These are phyloP conservation scores for Pteromalus puparum DNA, from an alignment of 1,140 invertebrate genomes.

Conservation along the genomic window DNA sequence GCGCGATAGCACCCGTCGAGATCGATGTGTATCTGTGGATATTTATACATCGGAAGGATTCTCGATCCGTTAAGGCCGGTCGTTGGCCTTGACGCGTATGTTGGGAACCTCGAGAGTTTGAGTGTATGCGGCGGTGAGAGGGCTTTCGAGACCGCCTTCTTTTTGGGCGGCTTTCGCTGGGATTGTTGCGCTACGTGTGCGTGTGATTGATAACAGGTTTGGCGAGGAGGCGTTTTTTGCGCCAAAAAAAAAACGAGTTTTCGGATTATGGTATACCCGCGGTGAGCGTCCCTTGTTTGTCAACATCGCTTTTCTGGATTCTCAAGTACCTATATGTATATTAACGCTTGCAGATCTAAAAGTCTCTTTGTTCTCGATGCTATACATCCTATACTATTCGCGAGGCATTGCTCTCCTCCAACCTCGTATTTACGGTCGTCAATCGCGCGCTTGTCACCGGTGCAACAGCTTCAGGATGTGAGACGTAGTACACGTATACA, in stretches of 20 bases:
- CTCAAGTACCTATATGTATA: not conserved
- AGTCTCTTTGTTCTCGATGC: too few species aligned
- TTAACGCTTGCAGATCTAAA: too few species aligned
- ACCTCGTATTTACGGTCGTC: not conserved
- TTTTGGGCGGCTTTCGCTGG: not conserved
- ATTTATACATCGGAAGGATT: slow-evolving; percentile 26
- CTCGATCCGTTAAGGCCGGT: slow-evolving; percentile 55
- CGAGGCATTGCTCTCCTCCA: not conserved
- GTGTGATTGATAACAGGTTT: not conserved
- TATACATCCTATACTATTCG: not conserved
- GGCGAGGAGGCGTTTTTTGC: not conserved
- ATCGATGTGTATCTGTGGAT: not conserved
- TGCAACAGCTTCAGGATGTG: too few species aligned
- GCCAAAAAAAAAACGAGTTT: not conserved
- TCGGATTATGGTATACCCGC: not conserved
- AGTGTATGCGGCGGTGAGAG: not conserved
- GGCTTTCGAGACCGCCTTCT: not conserved
- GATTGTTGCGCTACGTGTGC: not conserved
- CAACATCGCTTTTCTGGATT: not conserved
- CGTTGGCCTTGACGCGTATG: slow-evolving; percentile 54
- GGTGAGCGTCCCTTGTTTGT: not conserved
- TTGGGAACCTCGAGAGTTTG: not conserved
- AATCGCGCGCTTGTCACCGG: not conserved
- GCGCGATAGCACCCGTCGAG: not conserved
- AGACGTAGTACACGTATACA: slow-evolving; percentile 53